Base-by-base conservation (phyloP, 2,797 vertebrate genomes). In the Balearica regulorum region DNA sequence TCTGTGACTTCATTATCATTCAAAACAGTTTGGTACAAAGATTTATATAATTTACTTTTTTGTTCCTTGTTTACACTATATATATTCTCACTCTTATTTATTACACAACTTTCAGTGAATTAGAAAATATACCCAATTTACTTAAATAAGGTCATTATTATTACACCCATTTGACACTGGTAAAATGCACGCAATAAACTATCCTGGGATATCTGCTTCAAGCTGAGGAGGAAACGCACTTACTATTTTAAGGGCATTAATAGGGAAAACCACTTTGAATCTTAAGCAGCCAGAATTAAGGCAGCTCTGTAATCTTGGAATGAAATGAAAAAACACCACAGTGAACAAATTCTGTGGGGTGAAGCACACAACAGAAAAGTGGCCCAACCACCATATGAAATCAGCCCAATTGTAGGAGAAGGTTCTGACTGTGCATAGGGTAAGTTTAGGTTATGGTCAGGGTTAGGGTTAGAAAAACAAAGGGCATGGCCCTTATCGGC, bases 1-100 rank as follows among this genome's bases (percentile, higher is more conserved):
- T 66, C 51, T 71, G 29, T 87, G 83, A 96, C 79, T 89, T 91
- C 96, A 55, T 97, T 97, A 89, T 69, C 83, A 83, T 85, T 79
- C 82, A 66, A 54, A 96, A 87, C 46, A 85, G 33, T 75, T 22
- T 49, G 39, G 33, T 68, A 43, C 57, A 83, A 64, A 58, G 54
- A 91, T 89, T 66, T 80, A 83, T 75, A 41, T 76, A 31, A 75
- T 86, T 91, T 65, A 80, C 39, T 39, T 53, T 84, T 96, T 60
- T 65, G 66, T 78, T 89, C 61, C 65, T 83, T 79, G 53, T 68
- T 88, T 85, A 58, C 68, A 87, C n/a, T 65, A 31, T 83, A 31
- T 86, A 62, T 84, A 72, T 60, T 71, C 37, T 60, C 61, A 39
- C 43, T 51, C 31, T 81, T 61, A 79, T 68, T 85, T 69, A 66